These are phyloP conservation scores for Pherbina coryleti DNA, from an alignment of 2,888 invertebrate genomes.

Conservation along the genomic window DNA sequence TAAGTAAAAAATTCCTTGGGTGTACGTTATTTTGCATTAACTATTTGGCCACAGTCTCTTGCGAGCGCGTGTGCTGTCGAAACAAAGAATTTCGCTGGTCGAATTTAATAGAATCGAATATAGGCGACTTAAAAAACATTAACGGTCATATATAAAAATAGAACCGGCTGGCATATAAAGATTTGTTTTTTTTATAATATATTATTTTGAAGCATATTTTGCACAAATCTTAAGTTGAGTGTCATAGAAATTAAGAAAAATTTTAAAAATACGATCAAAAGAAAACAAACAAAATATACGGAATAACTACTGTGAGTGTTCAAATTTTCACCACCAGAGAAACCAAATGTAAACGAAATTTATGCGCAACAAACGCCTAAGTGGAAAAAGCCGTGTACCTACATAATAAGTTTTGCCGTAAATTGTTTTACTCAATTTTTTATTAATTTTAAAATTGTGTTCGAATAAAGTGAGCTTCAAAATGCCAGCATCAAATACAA, in stretches of 20 bases:
- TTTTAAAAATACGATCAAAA: neutral
- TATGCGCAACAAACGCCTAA: slow-evolving; percentile 5
- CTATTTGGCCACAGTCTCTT: slow-evolving; percentile 45
- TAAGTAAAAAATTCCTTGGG: slow-evolving; percentile 1
- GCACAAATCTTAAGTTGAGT: slow-evolving; percentile 5
- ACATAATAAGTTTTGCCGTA: neutral
- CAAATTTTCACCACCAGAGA: slow-evolving; percentile 4
- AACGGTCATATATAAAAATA: slow-evolving; percentile 49
- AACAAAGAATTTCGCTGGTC: slow-evolving; percentile 43
- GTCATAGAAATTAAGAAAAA: slow-evolving; percentile 31
- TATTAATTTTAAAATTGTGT: neutral
- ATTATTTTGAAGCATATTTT: slow-evolving; percentile 19
- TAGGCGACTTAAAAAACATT: slow-evolving; percentile 40
- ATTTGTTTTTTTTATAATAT: slow-evolving; percentile 9
- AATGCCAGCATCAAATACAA: slow-evolving; percentile 72
- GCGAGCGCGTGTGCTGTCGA: slow-evolving; percentile 50
- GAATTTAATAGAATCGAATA: slow-evolving; percentile 45
- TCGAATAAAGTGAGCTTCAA: slow-evolving; percentile 41
- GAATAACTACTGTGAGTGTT: neutral
- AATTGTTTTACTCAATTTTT: neutral
- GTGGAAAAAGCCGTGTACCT: neutral
- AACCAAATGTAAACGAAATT: slow-evolving; percentile 12
- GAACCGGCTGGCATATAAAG: slow-evolving; percentile 32
- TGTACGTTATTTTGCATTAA: slow-evolving; percentile 6
- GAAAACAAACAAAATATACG: neutral